Conservation (phyloP, 2,113 vertebrate genomes). For the Apeltes quadracus region DNA sequence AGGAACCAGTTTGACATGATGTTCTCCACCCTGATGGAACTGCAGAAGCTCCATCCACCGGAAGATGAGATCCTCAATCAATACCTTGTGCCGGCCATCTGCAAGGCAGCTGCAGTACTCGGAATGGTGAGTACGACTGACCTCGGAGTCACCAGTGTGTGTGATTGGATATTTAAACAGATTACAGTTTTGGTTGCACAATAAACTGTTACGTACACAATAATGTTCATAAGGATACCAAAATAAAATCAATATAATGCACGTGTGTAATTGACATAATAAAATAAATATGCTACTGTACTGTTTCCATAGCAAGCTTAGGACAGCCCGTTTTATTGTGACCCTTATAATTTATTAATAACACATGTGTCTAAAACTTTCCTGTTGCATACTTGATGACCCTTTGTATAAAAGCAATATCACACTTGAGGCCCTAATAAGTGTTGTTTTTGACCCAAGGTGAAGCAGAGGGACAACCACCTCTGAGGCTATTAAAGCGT, state of each 20-base stretch:
- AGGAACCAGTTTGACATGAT: conserved; percentile 99
- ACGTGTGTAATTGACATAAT: not conserved
- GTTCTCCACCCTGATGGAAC: conserved; percentile 91
- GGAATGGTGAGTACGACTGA: conserved; percentile 89
- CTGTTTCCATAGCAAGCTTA: not conserved
- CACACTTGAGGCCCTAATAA: not conserved
- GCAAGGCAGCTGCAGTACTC: conserved; percentile 95
- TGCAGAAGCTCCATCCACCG: conserved; percentile 91
- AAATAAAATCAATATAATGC: not conserved
- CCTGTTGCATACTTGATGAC: not conserved
- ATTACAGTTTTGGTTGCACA: not conserved
- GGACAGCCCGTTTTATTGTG: not conserved
- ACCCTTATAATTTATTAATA: not conserved
- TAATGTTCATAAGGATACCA: not conserved
- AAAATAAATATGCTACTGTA: not conserved
- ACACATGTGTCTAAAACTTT: not conserved
- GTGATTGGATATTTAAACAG: not conserved
- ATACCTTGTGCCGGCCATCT: conserved; percentile 95
- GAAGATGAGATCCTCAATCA: conserved; percentile 97
- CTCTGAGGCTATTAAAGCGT: not conserved
- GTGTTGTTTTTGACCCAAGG: not conserved
- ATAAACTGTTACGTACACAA: not conserved
- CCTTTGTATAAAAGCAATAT: not conserved
- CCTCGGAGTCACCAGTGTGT: not conserved
- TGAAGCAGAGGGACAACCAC: not conserved